Evolutionary conservation across 2,113 vertebrate species (phyloP).

Genomic region (Nyctereutes procyonoides): DNA sequence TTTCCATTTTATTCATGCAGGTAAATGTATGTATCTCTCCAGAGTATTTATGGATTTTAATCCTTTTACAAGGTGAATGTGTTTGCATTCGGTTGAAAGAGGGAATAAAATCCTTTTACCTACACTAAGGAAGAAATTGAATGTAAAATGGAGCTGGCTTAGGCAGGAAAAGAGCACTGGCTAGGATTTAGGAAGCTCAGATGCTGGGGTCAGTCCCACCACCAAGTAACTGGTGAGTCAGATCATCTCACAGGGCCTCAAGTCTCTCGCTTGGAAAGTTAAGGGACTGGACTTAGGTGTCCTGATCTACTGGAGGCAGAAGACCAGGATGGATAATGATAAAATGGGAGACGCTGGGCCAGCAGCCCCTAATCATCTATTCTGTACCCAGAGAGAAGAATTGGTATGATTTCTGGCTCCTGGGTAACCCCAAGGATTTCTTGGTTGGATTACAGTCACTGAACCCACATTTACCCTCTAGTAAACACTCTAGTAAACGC

Average conservation of each 20-base stretch:
- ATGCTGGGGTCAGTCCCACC: background rate
- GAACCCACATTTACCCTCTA: background rate
- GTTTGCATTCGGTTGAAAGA: background rate
- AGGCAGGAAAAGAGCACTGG: background rate
- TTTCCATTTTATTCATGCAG: constrained; percentile 20
- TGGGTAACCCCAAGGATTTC: background rate
- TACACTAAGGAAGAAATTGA: background rate
- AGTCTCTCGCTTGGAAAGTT: background rate
- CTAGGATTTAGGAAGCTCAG: background rate
- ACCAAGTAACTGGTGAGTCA: background rate
- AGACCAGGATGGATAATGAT: background rate
- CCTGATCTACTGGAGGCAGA: background rate
- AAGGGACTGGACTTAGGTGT: background rate
- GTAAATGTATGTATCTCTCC: constrained; percentile 11
- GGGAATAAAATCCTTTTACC: background rate
- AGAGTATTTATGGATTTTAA: constrained; percentile 29
- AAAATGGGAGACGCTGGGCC: background rate
- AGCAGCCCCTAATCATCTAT: background rate
- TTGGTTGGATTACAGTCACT: background rate
- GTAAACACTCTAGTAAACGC: background rate
- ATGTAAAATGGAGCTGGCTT: background rate
- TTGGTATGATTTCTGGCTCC: background rate
- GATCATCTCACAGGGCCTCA: background rate
- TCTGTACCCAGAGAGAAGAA: background rate
- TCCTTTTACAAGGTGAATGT: background rate